These are phyloP conservation scores for Cosmia trapezina DNA, from an alignment of 2,888 invertebrate species.

Conservation along the genomic window DNA sequence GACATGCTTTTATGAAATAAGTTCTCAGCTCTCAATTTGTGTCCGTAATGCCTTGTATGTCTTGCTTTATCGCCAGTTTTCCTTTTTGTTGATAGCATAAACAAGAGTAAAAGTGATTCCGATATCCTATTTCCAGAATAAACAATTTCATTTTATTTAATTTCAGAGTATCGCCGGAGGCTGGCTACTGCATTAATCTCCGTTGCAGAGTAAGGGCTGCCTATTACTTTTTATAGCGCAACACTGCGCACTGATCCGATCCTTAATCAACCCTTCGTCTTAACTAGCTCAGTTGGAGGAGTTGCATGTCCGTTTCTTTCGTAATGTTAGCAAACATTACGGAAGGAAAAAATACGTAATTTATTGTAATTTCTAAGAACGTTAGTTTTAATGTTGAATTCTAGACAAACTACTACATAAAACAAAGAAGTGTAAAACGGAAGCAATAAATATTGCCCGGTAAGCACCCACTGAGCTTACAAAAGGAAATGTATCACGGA, in stretches of 20 bases:
- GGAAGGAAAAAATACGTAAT: not conserved
- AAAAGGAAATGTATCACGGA: constrained; percentile 69
- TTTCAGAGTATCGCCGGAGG: constrained; percentile 25
- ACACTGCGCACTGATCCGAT: constrained; percentile 32
- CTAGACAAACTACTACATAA: constrained; percentile 37
- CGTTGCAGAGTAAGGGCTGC: constrained; percentile 25
- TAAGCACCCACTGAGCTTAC: constrained; percentile 62
- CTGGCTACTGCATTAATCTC: constrained; percentile 51
- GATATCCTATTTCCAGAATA: no score
- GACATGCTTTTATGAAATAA: constrained; percentile 49
- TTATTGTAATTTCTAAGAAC: constrained; percentile 16
- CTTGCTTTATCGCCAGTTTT: constrained; percentile 53
- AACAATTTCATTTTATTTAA: no score
- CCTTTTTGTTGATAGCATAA: constrained; percentile 56
- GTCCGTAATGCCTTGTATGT: constrained; percentile 35
- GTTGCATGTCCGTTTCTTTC: constrained; percentile 11
- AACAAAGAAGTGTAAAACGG: constrained; percentile 47
- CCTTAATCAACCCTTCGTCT: constrained; percentile 37
- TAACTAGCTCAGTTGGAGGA: constrained; percentile 1
- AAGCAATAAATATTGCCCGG: constrained; percentile 62
- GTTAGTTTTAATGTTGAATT: constrained; percentile 19
- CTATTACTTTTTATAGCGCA: constrained; percentile 50
- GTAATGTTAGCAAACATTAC: not conserved
- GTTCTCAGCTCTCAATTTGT: constrained; percentile 34
- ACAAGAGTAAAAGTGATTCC: constrained; percentile 14